A percentile compares a stretch with the other conserved stretches of the same genome.
These are phyloP conservation scores for Channa maculata DNA, from an alignment of 2,113 vertebrate genomes.

Conservation along the genomic window DNA sequence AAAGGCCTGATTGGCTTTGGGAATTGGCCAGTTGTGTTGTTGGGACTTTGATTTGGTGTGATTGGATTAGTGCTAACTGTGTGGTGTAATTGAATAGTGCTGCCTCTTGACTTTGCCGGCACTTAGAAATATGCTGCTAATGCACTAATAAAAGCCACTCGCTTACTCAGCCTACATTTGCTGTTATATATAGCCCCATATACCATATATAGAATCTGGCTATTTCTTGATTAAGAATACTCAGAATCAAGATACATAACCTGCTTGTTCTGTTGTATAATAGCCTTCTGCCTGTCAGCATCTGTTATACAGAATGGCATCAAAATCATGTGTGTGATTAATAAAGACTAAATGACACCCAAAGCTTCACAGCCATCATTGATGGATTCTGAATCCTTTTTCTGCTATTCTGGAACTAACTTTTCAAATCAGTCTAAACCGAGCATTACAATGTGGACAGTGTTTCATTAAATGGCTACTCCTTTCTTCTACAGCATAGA, in stretches of 20 bases:
- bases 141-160: constrained; percentile 26
- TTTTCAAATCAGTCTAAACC: constrained; percentile 34
- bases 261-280: background rate
- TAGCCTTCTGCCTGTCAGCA: constrained; percentile 32
- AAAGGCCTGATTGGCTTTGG: constrained; percentile 65
- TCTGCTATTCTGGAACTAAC: constrained; percentile 16
- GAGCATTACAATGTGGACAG: constrained; percentile 6
- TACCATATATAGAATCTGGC: constrained; percentile 10
- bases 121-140: constrained; percentile 24
- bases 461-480: constrained; percentile 10
- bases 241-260: constrained; percentile 25
- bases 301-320: constrained; percentile 19
- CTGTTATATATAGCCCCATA: background rate
- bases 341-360: constrained; percentile 36
- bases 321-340: constrained; percentile 32
- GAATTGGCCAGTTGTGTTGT: constrained; percentile 53
- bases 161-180: constrained; percentile 27
- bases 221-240: background rate
- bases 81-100: constrained; percentile 43
- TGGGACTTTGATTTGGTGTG: constrained; percentile 57
- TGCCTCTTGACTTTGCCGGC: constrained; percentile 23
- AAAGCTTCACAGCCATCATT: constrained; percentile 34
- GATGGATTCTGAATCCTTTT: constrained; percentile 19
- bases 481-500: background rate
- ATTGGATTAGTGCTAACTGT: constrained; percentile 58